Base-by-base conservation (phyloP, 1,140 invertebrate genomes). In the Microplitis demolitor region DNA sequence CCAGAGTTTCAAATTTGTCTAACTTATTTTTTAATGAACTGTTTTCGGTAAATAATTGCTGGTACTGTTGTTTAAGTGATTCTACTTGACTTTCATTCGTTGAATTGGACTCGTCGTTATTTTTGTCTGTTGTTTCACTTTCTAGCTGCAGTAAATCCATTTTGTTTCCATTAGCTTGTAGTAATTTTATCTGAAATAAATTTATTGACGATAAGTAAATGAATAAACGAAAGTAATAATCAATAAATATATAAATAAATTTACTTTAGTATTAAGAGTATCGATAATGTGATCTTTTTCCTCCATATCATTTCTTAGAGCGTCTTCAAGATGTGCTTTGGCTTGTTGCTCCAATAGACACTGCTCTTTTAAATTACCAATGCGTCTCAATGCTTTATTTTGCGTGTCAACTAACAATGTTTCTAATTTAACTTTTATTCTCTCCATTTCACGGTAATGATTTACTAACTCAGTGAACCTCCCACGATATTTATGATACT, bases 291-390 rank as follows among this genome's bases (percentile, higher is more conserved):
- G 92, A 85, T 94, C 92, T 87, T 93, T 95, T 84, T 98, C 96
- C 79, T 98, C 96, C 78, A 98, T 90, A 82, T 97, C 94, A 72
- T 95, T 90, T 62, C 93, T 90, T 56, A 97, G 88, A 6, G 93
- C 94, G 80, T 95, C 93, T 88, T 98, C 96, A 66, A 98, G 86
- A 87, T 98, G 95, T 78, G 92, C 91, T 87, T 98, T 98, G 4
- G 96, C 96, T 86, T 95, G 92, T 84, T 97, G 93, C 82, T 97
- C 95, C 53, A 98, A 87, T 31, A 91, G 85, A 82, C 95, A 96
- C 85, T 98, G 96, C 87, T 98, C 96, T 78, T 93, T 92, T 62
- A 98, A 84, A 85, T 97, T 95, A 14, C 91, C 92, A 77, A 97
- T 95, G 76, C 95, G 88, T 72, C 94, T 89, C 78, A 97, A 89